phyloP scores from a whole-genome alignment of 2,888 invertebrate species.

The Mellilla xanthometata region DNA sequence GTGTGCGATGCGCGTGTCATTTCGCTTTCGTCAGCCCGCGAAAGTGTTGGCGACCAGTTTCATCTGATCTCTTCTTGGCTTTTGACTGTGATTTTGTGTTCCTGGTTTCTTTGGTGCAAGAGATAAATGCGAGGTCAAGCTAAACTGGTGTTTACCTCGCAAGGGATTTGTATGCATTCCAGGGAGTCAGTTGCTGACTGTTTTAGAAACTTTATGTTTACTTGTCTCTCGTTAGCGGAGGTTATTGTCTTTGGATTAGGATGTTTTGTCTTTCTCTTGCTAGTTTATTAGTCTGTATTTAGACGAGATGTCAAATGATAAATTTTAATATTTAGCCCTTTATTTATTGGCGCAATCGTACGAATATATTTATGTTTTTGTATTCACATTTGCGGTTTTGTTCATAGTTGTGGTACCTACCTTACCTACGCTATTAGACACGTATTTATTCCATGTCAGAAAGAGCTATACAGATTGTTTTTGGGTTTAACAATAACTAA shows the following conservation, averaged over 20 bases:
- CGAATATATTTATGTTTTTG: no score
- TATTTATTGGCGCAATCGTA: no score
- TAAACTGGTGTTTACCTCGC: slow-evolving; percentile 32
- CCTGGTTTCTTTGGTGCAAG: slow-evolving; percentile 6
- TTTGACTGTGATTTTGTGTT: slow-evolving; percentile 15
- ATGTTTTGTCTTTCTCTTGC: slow-evolving; percentile 19
- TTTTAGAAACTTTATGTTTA: slow-evolving; percentile 28
- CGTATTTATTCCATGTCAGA: no score
- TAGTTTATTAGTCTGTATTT: slow-evolving; percentile 10
- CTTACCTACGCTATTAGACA: no score
- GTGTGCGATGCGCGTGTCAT: slow-evolving; percentile 49
- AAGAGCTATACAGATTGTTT: no score
- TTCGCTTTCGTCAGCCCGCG: slow-evolving; percentile 48
- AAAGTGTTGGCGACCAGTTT: slow-evolving; percentile 40
- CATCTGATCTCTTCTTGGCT: slow-evolving; percentile 31
- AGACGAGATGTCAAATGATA: not conserved
- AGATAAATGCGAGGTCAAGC: slow-evolving; percentile 23
- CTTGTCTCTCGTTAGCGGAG: slow-evolving; percentile 14
- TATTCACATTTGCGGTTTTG: no score
- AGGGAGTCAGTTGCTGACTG: slow-evolving; percentile 24
- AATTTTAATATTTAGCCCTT: no score
- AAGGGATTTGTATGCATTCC: slow-evolving; percentile 37
- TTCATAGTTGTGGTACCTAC: no score
- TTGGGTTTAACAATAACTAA: no score
- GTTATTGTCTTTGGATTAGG: slow-evolving; percentile 15